Percentiles rank a stretch among this genome's conserved stretches.
phyloP scores from a whole-genome alignment of 92 coral and sea anemone genomes.

The Anthopleura xanthogrammica region DNA sequence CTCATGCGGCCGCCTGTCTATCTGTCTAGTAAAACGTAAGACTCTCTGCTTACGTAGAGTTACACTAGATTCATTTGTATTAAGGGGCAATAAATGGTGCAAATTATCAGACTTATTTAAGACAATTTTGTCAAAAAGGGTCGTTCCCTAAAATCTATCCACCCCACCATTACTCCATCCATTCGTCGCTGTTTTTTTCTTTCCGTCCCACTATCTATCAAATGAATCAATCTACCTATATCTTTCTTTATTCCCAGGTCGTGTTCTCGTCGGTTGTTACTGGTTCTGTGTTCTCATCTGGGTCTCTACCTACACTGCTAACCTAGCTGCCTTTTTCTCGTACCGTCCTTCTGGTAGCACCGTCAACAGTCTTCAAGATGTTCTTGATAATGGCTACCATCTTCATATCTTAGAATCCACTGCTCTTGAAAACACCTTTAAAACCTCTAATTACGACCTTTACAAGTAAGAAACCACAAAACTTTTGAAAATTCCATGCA shows the following conservation, averaged over 20 bases:
- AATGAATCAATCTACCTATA: not conserved
- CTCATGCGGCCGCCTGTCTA: not conserved
- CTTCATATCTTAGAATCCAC: slow-evolving; percentile 41
- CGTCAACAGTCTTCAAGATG: slow-evolving; percentile 51
- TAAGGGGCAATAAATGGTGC: no score
- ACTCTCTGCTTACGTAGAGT: no score
- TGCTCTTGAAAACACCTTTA: slow-evolving; percentile 38
- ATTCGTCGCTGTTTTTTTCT: not conserved
- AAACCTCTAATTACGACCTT: slow-evolving; percentile 12
- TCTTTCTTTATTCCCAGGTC: slow-evolving; percentile 36
- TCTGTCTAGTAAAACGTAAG: not conserved
- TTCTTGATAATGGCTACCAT: slow-evolving; percentile 38
- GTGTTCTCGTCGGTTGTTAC: slow-evolving; percentile 69
- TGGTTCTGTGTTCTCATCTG: slow-evolving; percentile 84
- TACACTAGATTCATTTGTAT: no score
- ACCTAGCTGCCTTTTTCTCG: slow-evolving; percentile 75
- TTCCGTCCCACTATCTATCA: not conserved
- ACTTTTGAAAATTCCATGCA: no score
- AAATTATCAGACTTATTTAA: no score
- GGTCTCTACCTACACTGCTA: slow-evolving; percentile 83
- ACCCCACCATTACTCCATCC: not conserved
- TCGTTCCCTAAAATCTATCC: not conserved
- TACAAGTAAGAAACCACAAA: not conserved
- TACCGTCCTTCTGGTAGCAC: slow-evolving; percentile 38
- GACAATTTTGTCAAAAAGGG: no score